A percentile compares a stretch with the other conserved stretches of the same genome.
phyloP scores from a whole-genome alignment of 2,113 vertebrate species.

The Rhinoptilus africanus region DNA sequence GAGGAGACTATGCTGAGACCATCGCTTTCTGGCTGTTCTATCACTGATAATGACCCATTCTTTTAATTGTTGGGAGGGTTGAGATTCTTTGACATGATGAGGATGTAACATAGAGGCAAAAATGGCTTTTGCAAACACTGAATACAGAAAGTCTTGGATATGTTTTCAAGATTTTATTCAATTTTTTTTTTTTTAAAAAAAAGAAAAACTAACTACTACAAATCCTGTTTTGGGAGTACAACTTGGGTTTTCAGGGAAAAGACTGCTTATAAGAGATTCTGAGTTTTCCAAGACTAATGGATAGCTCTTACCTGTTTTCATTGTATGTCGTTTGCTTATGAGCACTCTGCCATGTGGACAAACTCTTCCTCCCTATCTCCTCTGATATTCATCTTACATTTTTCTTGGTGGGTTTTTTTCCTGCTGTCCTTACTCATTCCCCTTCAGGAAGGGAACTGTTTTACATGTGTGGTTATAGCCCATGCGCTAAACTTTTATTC shows the following conservation, averaged over 20 bases:
- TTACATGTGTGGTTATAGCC: neutral
- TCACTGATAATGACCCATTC: neutral
- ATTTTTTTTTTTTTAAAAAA: too few species aligned
- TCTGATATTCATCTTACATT: neutral
- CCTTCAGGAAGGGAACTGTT: neutral
- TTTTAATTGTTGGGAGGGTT: neutral
- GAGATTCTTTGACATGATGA: neutral
- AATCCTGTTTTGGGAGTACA: neutral
- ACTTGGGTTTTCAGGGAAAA: neutral
- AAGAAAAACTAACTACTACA: neutral
- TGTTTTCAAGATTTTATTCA: neutral
- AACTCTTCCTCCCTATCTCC: neutral
- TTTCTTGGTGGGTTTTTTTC: neutral
- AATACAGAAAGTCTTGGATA: neutral
- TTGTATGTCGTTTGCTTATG: neutral
- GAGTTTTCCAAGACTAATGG: neutral
- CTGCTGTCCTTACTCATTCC: neutral
- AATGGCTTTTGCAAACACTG: neutral
- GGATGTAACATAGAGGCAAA: neutral
- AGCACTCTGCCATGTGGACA: neutral
- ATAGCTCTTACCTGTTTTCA: neutral
- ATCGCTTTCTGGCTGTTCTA: neutral
- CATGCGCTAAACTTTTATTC: neutral
- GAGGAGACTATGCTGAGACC: neutral
- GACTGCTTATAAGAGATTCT: neutral